These are phyloP conservation scores for Tetrax tetrax DNA, from an alignment of 2,113 vertebrate species.

Conservation along the genomic window DNA sequence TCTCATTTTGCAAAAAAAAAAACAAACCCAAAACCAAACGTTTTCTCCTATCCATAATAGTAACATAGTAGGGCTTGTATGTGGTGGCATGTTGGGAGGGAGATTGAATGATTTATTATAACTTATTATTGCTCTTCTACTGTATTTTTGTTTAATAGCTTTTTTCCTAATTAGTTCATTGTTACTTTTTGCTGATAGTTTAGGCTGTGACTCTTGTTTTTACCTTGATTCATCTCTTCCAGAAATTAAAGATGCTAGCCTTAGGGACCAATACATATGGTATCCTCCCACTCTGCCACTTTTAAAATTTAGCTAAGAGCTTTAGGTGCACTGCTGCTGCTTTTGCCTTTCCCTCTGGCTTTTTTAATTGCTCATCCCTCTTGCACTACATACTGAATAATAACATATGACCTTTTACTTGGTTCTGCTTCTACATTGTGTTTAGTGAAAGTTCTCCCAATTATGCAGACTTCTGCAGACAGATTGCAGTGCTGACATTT, in stretches of 20 bases:
- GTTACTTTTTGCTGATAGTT: neutral
- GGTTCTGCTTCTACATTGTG: conserved; percentile 15
- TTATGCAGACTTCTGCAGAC: conserved; percentile 42
- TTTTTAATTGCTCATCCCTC: conserved; percentile 37
- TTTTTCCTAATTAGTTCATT: neutral
- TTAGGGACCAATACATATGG: conserved; percentile 8
- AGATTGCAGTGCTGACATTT: conserved; percentile 45
- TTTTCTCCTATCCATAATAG: neutral
- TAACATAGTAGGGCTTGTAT: neutral
- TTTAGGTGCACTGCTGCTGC: neutral
- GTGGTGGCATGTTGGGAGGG: neutral
- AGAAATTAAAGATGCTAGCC: conserved; percentile 11
- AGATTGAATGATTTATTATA: neutral
- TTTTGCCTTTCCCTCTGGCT: conserved; percentile 33
- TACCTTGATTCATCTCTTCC: neutral
- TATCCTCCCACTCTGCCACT: conserved; percentile 20
- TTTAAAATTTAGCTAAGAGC: conserved; percentile 21
- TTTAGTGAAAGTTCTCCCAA: conserved; percentile 40
- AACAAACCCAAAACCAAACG: too few relatives aligned
- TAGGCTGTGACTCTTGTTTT: neutral
- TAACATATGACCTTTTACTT: conserved; percentile 46
- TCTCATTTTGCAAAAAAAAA: neutral
- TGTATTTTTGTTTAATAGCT: neutral
- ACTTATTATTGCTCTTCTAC: neutral
- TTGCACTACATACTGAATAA: conserved; percentile 42